Evolutionary conservation across 2,797 vertebrate species (phyloP).

Genomic region (Molossus molossus): DNA sequence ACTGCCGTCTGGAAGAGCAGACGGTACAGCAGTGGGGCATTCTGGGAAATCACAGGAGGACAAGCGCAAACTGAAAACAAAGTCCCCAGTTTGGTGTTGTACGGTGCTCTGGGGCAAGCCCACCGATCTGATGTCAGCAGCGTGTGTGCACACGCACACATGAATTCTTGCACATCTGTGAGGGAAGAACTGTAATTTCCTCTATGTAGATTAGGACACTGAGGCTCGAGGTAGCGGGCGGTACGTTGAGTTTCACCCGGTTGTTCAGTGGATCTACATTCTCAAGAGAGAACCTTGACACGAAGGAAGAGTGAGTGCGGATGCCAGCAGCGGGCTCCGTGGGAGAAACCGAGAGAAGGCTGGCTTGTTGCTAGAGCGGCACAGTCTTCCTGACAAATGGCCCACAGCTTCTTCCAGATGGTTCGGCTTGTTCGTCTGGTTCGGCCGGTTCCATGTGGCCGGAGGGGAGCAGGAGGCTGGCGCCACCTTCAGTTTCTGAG

Average conservation of each 20-base stretch:
- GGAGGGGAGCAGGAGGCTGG: background rate
- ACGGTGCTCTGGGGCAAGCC: background rate
- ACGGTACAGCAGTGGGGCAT: background rate
- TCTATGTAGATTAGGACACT: background rate
- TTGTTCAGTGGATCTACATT: too few species aligned
- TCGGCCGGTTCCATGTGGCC: fast-evolving
- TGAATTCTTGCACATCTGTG: background rate
- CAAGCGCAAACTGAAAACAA: background rate
- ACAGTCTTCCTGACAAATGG: fast-evolving
- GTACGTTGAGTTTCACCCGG: fast-evolving
- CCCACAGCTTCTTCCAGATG: fast-evolving
- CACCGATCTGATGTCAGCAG: background rate
- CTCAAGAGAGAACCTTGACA: background rate
- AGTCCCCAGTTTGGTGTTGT: background rate
- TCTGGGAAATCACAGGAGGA: background rate
- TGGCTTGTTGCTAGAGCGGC: background rate
- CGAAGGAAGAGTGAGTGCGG: background rate
- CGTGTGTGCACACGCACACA: fast-evolving
- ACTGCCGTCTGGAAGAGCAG: too few species aligned
- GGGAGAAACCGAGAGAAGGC: background rate
- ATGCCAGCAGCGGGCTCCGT: background rate
- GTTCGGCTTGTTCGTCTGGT: background rate
- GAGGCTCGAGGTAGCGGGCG: background rate
- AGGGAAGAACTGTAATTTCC: background rate
- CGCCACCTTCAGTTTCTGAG: fast-evolving